Evolutionary conservation across 2,888 invertebrate species (phyloP).

Genomic region (Agriopis leucophaearia): DNA sequence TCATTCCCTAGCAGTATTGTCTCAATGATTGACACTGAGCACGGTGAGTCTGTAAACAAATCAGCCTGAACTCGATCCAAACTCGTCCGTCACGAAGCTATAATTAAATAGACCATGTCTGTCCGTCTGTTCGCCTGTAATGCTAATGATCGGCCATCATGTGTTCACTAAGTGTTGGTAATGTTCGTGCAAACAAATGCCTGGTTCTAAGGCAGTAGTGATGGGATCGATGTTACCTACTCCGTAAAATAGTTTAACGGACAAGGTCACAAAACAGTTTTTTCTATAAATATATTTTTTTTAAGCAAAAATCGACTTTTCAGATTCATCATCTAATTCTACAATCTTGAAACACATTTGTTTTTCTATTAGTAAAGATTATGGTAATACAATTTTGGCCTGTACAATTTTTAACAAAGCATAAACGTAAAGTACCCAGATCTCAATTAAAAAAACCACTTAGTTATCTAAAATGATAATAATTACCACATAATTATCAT

Average conservation of each 20-base stretch:
- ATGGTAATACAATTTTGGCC: too few species aligned
- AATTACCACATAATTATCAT: slow-evolving; percentile 1
- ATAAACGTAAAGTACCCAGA: too few species aligned
- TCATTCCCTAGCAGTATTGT: slow-evolving; percentile 49
- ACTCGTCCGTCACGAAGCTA: slow-evolving; percentile 71
- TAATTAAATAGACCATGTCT: slow-evolving; percentile 68
- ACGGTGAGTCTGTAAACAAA: slow-evolving; percentile 50
- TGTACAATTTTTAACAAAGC: too few species aligned
- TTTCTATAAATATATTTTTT: too few species aligned
- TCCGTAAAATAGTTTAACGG: background rate
- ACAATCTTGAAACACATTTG: too few species aligned
- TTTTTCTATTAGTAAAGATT: too few species aligned
- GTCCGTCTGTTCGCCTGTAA: slow-evolving; percentile 47
- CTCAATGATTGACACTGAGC: slow-evolving; percentile 62
- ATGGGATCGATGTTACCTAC: slow-evolving; percentile 25
- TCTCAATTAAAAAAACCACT: too few species aligned
- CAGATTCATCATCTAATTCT: too few species aligned
- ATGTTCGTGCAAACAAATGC: slow-evolving; percentile 64
- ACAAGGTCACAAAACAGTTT: too few species aligned
- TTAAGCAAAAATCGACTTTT: background rate
- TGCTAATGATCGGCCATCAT: slow-evolving; percentile 69
- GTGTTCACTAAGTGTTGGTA: slow-evolving; percentile 63
- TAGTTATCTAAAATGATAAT: background rate
- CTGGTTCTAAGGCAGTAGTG: slow-evolving; percentile 43
- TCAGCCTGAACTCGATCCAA: slow-evolving; percentile 55